Percentiles rank a stretch among this genome's conserved stretches.
Conservation (phyloP, 1,140 invertebrate species). For the Lepidurus apus region DNA sequence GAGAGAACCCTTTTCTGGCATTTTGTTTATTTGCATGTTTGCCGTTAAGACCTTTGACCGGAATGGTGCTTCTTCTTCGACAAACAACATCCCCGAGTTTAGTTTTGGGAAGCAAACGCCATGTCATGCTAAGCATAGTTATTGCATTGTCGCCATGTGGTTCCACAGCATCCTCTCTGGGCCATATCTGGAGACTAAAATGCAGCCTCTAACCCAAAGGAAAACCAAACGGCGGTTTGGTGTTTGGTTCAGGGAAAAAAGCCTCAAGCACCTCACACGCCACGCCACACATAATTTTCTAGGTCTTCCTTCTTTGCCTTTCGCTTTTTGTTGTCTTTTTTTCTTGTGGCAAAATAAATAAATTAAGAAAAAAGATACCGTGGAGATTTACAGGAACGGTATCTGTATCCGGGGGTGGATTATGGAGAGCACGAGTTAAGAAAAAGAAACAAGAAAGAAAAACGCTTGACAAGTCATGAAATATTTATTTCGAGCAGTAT, state of each 20-base stretch:
- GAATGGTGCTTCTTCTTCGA: not conserved
- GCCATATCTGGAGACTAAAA: not conserved
- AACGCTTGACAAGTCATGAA: not conserved
- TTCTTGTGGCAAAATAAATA: too few relatives aligned
- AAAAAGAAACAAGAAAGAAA: not conserved
- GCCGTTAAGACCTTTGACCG: constrained; percentile 6
- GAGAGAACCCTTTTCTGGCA: not conserved
- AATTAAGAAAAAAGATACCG: too few relatives aligned
- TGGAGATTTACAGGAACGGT: too few relatives aligned
- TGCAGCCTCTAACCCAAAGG: not conserved
- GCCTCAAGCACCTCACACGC: too few relatives aligned
- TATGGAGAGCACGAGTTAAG: not conserved
- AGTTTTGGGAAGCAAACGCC: not conserved
- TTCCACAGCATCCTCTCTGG: not conserved
- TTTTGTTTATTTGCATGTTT: constrained; percentile 19
- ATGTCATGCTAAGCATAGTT: constrained; percentile 18
- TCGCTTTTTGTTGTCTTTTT: too few relatives aligned
- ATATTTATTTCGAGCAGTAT: constrained; percentile 6
- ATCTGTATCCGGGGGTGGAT: not conserved
- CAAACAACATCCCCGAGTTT: not conserved
- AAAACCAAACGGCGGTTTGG: not conserved
- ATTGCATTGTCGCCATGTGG: constrained; percentile 21
- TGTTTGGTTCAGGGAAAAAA: too few relatives aligned
- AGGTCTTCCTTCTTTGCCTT: too few relatives aligned
- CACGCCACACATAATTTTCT: too few relatives aligned